A percentile compares a stretch with the other conserved stretches of the same genome.
These are phyloP conservation scores for Orycteropus afer DNA, from an alignment of 2,113 vertebrate genomes.

Conservation along the genomic window DNA sequence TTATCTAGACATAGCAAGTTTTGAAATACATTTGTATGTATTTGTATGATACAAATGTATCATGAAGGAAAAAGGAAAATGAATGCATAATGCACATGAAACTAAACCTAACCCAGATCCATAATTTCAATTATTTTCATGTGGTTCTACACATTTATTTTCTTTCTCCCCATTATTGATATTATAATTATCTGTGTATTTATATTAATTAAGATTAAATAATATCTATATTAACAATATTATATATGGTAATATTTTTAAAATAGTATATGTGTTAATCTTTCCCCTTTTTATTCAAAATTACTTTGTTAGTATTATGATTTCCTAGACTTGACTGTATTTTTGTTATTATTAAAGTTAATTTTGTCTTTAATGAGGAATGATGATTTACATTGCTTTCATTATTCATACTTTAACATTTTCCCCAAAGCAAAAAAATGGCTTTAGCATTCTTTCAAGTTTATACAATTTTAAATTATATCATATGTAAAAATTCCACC, in stretches of 20 bases:
- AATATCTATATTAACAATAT: background rate
- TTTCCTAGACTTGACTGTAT: background rate
- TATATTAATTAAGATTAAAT: background rate
- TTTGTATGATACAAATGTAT: background rate
- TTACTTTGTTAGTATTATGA: background rate
- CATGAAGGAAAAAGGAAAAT: background rate
- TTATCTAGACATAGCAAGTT: background rate
- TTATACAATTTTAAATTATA: background rate
- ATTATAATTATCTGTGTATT: background rate
- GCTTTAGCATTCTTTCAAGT: background rate
- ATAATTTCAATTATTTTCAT: background rate
- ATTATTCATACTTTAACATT: background rate
- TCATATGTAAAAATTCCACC: background rate
- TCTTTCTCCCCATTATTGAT: background rate
- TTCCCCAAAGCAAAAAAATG: background rate
- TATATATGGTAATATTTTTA: background rate
- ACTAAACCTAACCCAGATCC: background rate
- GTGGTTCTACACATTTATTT: background rate
- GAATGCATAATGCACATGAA: background rate
- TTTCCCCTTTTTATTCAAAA: background rate
- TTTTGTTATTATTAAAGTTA: conserved; percentile 23
- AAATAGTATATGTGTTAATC: background rate
- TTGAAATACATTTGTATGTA: background rate
- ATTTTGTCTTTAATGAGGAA: background rate
- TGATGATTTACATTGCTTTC: background rate